A percentile compares a stretch with the other conserved stretches of the same genome.
Conservation (phyloP, 2,113 vertebrate species). For the Tachysurus vachellii region DNA sequence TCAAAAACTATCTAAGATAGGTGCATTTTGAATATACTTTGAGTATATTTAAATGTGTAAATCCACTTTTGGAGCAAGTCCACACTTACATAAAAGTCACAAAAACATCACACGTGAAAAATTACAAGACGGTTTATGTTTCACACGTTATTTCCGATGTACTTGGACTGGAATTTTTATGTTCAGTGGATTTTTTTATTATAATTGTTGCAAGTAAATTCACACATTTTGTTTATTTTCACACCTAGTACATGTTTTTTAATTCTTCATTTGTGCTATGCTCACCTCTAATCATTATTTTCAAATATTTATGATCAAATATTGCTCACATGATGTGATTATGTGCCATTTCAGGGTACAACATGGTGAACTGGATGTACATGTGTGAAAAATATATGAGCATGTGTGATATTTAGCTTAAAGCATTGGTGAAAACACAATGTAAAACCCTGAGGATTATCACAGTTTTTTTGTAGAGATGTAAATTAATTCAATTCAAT, state of each 20-base stretch:
- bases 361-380: neutral
- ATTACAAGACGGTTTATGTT: neutral
- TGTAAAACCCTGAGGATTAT: neutral
- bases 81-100: neutral
- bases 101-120: constrained; percentile 1
- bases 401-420: neutral
- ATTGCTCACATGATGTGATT: neutral
- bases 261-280: too few species aligned
- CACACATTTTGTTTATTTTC: neutral
- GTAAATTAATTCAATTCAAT: neutral
- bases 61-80: neutral
- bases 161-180: neutral
- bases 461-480: neutral
- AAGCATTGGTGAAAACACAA: neutral
- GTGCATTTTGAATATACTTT: constrained; percentile 14
- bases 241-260: neutral
- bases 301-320: neutral
- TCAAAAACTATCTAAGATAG: neutral
- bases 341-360: neutral
- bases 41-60: constrained; percentile 12
- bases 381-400: neutral
- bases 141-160: neutral
- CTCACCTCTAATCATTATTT: neutral
- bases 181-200: neutral
- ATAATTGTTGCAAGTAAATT: too few species aligned